Conservation (phyloP, 1,140 invertebrate genomes). For the Drepana arcuata region DNA sequence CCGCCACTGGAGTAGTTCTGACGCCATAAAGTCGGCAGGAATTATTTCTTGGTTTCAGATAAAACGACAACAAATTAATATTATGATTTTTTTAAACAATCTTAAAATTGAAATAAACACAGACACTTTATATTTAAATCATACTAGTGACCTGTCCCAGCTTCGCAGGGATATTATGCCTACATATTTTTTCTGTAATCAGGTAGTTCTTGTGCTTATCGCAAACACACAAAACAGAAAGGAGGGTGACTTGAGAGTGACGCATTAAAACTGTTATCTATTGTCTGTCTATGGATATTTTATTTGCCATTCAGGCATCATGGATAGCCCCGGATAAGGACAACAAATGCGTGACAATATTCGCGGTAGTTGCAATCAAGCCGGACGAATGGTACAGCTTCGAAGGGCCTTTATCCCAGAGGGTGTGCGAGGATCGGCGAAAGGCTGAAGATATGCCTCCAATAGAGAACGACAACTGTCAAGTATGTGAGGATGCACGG, state of each 20-base stretch:
- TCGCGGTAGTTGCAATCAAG: slow-evolving; percentile 48
- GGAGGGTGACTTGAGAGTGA: too few species aligned
- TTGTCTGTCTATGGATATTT: not conserved
- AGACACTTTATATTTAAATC: not conserved
- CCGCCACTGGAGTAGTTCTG: not conserved
- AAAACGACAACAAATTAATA: not conserved
- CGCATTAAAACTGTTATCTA: not conserved
- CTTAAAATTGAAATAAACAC: not conserved
- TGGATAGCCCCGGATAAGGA: slow-evolving; percentile 53
- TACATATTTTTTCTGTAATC: not conserved
- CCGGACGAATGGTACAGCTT: slow-evolving; percentile 49
- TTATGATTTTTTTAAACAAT: not conserved
- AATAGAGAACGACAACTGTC: slow-evolving; percentile 41
- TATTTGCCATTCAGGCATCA: slow-evolving; percentile 19
- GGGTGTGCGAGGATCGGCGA: slow-evolving; percentile 43
- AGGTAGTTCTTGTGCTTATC: too few species aligned
- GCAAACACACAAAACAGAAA: too few species aligned
- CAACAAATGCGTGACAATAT: slow-evolving; percentile 54
- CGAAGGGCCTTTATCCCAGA: slow-evolving; percentile 44
- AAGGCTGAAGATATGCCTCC: slow-evolving; percentile 57
- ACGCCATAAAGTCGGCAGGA: too few species aligned
- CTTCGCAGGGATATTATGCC: not conserved
- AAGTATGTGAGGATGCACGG: slow-evolving; percentile 48
- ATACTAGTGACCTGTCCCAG: not conserved
- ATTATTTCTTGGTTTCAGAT: not conserved